These are phyloP conservation scores for Dascyllus trimaculatus DNA, from an alignment of 2,113 vertebrate species.

Conservation along the genomic window DNA sequence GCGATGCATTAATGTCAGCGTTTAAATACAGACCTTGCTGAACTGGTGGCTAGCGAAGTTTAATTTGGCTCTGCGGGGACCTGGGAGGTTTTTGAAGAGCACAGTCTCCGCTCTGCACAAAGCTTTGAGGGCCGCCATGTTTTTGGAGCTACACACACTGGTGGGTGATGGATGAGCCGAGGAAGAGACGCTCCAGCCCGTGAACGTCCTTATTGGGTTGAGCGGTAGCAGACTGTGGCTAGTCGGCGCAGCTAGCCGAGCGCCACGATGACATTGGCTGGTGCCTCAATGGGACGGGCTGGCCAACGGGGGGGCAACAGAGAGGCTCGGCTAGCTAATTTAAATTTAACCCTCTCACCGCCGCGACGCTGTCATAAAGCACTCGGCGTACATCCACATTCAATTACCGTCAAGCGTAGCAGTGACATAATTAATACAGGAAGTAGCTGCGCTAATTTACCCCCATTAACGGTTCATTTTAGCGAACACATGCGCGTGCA, in stretches of 20 bases:
- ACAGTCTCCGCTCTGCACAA: slow-evolving; percentile 73
- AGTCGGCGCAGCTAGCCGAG: slow-evolving; percentile 4
- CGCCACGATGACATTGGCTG: slow-evolving; percentile 31
- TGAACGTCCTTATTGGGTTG: too few relatives aligned
- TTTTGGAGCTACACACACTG: slow-evolving; percentile 37
- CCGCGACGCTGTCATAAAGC: background rate
- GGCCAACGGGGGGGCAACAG: background rate
- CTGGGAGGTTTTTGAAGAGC: slow-evolving; percentile 66
- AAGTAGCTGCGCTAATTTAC: too few relatives aligned
- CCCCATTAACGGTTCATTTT: background rate
- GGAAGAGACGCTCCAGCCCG: too few relatives aligned
- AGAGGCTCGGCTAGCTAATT: slow-evolving; percentile 64
- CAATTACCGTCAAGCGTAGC: too few relatives aligned
- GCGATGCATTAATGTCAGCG: background rate
- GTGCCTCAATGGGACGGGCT: slow-evolving; percentile 11
- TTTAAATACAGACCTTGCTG: slow-evolving; percentile 81
- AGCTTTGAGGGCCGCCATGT: slow-evolving; percentile 82
- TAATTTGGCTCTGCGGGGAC: slow-evolving; percentile 58
- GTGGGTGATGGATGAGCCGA: background rate
- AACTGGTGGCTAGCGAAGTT: slow-evolving; percentile 44
- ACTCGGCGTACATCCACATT: background rate
- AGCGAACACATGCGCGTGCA: background rate
- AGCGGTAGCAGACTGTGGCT: background rate
- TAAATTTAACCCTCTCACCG: slow-evolving; percentile 66
- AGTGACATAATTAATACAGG: too few relatives aligned